Evolutionary conservation across 2,888 invertebrate species (phyloP), one percentile per base, ranked within the genome.

Genomic region (Rhingia campestris): DNA sequence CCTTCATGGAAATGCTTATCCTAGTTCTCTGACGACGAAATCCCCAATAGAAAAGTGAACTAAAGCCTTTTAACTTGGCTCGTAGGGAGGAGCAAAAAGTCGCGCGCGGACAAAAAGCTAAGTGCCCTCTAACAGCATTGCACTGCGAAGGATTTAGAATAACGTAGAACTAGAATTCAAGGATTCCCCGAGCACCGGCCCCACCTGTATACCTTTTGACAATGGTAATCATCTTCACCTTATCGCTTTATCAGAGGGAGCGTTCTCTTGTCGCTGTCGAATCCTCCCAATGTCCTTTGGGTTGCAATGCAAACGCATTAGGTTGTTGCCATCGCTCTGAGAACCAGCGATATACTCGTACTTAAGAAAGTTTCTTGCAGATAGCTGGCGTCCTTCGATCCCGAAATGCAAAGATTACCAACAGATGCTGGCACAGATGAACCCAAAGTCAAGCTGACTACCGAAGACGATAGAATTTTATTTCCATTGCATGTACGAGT

Each of bases 1-100:
- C 22, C 37, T 66, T 67, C 79, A 82, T 82, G 49, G 58, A 49
- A 73, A 82, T 79, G 79, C 53, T 82, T 82, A 82, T 82, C 67
- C 63, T 61, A 67, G 73, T 69, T 79, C 69, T 45, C 45, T 54
- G 66, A 59, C 66, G 76, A 59, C 41, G 32, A 51, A 61, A 45
- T 72, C 45, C 61, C 81, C 81, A 67, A 67, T 61, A 39, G 72
- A 22, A 54, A 61, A 72, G 59, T 54, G 59, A 81, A 72, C 76
- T 81, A 51, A 75, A 81, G 75, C 63, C 80, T 81, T 81, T 81
- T 75, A 69, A 61, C 56, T 22, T 22, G 22, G 75, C 59, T 14
- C 39, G 22, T 7, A 35, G 43, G 22, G 43, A 22, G 14, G 51
- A 9, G 64, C 43, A 45, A 58, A 41, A 33, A 49, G 12, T 75